Conservation (phyloP, 2,888 invertebrate genomes). For the Heteromyza rotundicornis region DNA sequence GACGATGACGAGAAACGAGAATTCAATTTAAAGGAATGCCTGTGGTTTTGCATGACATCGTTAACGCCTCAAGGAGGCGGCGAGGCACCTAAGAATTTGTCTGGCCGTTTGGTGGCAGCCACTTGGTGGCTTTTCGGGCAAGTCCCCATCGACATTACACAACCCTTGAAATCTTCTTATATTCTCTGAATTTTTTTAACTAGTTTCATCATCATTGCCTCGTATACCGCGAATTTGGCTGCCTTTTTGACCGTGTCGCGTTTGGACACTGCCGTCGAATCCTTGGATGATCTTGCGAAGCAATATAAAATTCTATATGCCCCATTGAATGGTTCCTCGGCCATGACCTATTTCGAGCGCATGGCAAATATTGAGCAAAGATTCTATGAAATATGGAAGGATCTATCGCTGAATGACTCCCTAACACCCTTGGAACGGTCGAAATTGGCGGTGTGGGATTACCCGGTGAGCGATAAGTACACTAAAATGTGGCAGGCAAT, state of each 20-base stretch:
- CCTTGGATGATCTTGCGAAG: conserved; percentile 91
- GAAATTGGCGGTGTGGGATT: conserved; percentile 97
- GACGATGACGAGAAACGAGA: conserved; percentile 93
- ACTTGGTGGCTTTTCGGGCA: conserved; percentile 99
- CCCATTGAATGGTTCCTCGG: conserved; percentile 84
- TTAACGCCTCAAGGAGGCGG: conserved; percentile 94
- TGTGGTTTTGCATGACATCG: conserved; percentile 99
- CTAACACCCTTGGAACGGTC: conserved; percentile 87
- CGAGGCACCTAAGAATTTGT: conserved; percentile 94
- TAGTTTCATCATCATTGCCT: conserved; percentile 95
- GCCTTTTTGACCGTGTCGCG: conserved; percentile 95
- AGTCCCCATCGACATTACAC: no score
- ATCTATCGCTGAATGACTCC: conserved; percentile 95
- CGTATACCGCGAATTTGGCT: conserved; percentile 97
- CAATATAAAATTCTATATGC: conserved; percentile 97
- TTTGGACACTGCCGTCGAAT: conserved; percentile 90
- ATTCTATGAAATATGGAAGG: conserved; percentile 99
- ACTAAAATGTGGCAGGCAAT: conserved; percentile 99
- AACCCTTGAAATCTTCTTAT: conserved; percentile 6
- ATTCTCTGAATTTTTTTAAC: no score
- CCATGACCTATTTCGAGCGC: conserved; percentile 92
- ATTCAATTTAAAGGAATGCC: conserved; percentile 93
- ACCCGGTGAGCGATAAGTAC: conserved; percentile 97
- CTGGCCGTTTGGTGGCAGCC: conserved; percentile 92
- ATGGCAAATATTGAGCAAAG: conserved; percentile 95